Evolutionary conservation across 1,140 invertebrate genomes (phyloP).

Genomic region (Camponotus floridanus): DNA sequence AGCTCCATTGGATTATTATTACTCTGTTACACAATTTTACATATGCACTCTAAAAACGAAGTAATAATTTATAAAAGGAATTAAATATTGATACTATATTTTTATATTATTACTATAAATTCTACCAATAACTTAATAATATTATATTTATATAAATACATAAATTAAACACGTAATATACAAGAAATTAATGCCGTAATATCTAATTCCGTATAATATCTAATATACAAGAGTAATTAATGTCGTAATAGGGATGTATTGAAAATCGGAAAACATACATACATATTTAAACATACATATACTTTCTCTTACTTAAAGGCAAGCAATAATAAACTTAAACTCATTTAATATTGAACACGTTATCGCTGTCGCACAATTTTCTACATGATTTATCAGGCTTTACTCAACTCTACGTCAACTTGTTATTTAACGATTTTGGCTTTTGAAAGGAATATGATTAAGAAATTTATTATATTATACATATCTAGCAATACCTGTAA

Average conservation of each 20-base stretch:
- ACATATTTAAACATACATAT: neutral
- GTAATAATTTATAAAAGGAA: neutral
- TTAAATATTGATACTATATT: neutral
- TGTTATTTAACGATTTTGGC: conserved; percentile 3
- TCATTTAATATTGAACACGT: conserved; percentile 31
- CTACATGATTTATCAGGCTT: conserved; percentile 29
- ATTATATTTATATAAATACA: neutral
- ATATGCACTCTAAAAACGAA: neutral
- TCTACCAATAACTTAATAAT: neutral
- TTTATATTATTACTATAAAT: neutral
- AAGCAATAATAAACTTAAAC: neutral
- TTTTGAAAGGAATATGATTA: neutral
- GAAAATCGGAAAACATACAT: conserved; percentile 7
- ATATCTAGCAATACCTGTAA: no score
- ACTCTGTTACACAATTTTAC: neutral
- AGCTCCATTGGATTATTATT: conserved; percentile 22
- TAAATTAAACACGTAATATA: neutral
- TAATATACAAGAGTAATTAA: neutral
- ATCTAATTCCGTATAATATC: no score
- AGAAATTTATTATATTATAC: neutral
- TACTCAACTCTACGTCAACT: neutral
- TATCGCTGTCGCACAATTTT: neutral
- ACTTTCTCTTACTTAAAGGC: neutral
- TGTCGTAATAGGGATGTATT: neutral
- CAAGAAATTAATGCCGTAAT: neutral